A percentile compares a stretch with the other conserved stretches of the same genome.
These are phyloP conservation scores for Druon quercuslanigerum DNA, from an alignment of 1,140 invertebrate species.

Conservation along the genomic window DNA sequence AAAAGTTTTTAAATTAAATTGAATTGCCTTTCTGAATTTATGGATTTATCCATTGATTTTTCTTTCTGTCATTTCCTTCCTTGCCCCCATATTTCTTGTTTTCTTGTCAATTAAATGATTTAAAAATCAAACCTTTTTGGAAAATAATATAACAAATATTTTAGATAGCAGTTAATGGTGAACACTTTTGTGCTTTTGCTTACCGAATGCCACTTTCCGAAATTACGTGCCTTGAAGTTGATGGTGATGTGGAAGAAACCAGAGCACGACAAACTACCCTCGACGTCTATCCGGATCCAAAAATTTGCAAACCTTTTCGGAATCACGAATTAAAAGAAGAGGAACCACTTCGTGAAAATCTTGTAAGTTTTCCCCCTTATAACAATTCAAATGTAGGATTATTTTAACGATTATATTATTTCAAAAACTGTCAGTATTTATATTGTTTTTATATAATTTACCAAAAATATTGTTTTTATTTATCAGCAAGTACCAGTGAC, in stretches of 20 bases:
- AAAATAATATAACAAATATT: slow-evolving; percentile 37
- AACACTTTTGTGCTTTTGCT: slow-evolving; percentile 82
- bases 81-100: too few species aligned
- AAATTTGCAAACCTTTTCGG: slow-evolving; percentile 58
- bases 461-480: slow-evolving; percentile 40
- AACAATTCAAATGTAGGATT: not conserved
- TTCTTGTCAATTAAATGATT: not conserved
- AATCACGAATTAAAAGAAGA: slow-evolving; percentile 59
- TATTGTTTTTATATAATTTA: slow-evolving; percentile 32
- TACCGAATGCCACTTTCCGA: slow-evolving; percentile 79
- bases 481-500: slow-evolving; percentile 71
- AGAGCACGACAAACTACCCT: slow-evolving; percentile 68
- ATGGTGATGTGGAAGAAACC: slow-evolving; percentile 78
- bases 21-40: too few species aligned
- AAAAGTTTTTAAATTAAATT: too few species aligned
- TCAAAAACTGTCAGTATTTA: not conserved
- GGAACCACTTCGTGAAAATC: slow-evolving; percentile 55
- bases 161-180: slow-evolving; percentile 82
- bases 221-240: slow-evolving; percentile 77
- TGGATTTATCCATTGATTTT: too few species aligned
- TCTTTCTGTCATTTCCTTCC: too few species aligned
- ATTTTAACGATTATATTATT: not conserved
- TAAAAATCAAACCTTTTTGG: not conserved
- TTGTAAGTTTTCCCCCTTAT: slow-evolving; percentile 53
- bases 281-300: slow-evolving; percentile 74